A percentile compares a stretch with the other conserved stretches of the same genome.
phyloP scores from a whole-genome alignment of 2,113 vertebrate genomes.

The Pterocles gutturalis region DNA sequence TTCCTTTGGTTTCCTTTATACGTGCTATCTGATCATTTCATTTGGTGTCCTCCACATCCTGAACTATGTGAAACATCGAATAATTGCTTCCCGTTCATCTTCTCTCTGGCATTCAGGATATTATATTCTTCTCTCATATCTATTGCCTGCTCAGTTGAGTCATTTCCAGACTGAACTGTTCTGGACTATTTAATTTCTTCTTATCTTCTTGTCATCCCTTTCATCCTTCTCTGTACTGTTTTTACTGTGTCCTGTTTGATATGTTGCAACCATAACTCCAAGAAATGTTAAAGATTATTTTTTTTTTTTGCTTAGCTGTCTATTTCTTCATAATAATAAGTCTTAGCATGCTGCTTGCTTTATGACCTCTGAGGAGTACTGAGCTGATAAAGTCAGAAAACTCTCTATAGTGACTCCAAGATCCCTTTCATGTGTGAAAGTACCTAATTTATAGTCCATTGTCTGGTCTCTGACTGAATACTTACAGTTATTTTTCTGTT shows the following conservation, averaged over 20 bases:
- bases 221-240: conserved; percentile 36
- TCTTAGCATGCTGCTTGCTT: neutral
- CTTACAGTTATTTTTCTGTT: neutral
- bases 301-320: neutral
- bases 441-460: neutral
- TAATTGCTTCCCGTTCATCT: conserved; percentile 37
- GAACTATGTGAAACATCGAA: conserved; percentile 17
- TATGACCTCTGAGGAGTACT: neutral
- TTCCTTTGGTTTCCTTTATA: conserved; percentile 24
- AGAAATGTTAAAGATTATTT: neutral
- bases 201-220: conserved; percentile 40
- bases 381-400: neutral
- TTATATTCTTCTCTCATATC: conserved; percentile 13
- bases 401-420: neutral
- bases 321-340: neutral
- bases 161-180: conserved; percentile 32
- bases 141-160: conserved; percentile 21
- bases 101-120: conserved; percentile 22
- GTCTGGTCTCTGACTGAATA: neutral
- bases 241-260: conserved; percentile 35
- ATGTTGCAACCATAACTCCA: neutral
- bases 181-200: conserved; percentile 47
- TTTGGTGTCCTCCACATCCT: conserved; percentile 41
- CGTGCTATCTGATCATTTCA: neutral
- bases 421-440: neutral